Conservation (phyloP, 2,113 vertebrate species). For the Neopipo cinnamomea region DNA sequence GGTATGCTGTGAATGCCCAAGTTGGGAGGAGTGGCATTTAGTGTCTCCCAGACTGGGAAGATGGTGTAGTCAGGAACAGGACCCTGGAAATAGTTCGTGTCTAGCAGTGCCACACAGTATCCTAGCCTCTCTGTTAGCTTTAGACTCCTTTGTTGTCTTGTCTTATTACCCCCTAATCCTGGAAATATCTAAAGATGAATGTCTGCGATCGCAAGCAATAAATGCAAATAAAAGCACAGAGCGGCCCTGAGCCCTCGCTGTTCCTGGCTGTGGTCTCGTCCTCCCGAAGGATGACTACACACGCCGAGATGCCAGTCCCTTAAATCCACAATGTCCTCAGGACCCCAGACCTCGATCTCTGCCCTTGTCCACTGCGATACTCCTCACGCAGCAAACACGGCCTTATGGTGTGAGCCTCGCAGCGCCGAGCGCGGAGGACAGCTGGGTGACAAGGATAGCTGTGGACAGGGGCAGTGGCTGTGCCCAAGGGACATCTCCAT, state of each 20-base stretch:
- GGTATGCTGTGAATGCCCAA: neutral
- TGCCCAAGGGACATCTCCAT: slow-evolving; percentile 55
- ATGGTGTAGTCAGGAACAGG: accelerated
- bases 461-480: slow-evolving; percentile 62
- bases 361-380: slow-evolving; percentile 50
- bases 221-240: neutral
- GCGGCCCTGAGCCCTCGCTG: neutral
- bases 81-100: neutral
- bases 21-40: neutral
- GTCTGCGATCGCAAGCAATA: neutral
- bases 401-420: slow-evolving; percentile 45
- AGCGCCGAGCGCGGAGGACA: neutral
- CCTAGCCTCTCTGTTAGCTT: neutral
- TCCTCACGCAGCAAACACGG: slow-evolving; percentile 10
- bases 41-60: neutral
- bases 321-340: slow-evolving; percentile 42
- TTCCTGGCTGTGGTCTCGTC: neutral
- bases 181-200: neutral
- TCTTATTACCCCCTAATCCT: neutral
- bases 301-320: neutral
- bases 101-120: neutral
- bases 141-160: neutral
- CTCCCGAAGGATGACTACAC: neutral
- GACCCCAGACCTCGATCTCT: slow-evolving; percentile 47
- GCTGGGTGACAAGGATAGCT: slow-evolving; percentile 62